phyloP scores from a whole-genome alignment of 2,888 invertebrate species.

The Nymphalis polychloros region DNA sequence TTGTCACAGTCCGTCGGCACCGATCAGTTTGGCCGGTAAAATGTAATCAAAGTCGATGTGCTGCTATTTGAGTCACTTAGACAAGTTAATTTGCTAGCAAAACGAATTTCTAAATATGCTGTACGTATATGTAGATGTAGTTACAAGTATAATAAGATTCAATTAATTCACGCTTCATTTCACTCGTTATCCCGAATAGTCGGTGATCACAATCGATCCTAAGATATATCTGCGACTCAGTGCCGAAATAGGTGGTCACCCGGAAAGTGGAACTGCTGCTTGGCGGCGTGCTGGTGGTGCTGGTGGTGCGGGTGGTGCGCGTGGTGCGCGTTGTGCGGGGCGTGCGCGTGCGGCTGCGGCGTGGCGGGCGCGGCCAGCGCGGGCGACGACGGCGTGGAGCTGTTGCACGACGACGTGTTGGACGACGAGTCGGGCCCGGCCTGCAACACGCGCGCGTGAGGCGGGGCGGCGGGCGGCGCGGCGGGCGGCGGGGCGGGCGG shows the following conservation, averaged over 20 bases:
- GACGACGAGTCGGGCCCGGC: constrained; percentile 92
- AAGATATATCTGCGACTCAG: no score
- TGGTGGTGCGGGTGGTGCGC: constrained; percentile 24
- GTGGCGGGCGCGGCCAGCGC: constrained; percentile 84
- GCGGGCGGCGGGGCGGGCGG: not conserved
- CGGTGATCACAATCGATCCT: no score
- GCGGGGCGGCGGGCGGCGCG: not conserved
- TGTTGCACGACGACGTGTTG: constrained; percentile 97
- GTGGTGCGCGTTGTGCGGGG: constrained; percentile 56
- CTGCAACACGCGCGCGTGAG: constrained; percentile 52
- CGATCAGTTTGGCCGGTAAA: no score
- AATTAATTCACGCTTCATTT: no score
- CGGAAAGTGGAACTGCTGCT: constrained; percentile 90
- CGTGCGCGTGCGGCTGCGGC: constrained; percentile 83
- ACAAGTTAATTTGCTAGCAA: no score
- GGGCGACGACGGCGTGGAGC: constrained; percentile 97
- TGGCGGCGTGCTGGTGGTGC: constrained; percentile 57
- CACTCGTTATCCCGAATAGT: no score
- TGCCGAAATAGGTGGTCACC: constrained; percentile 66
- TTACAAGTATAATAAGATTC: no score
- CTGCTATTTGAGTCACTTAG: no score
- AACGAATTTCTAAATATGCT: no score
- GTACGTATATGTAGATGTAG: no score
- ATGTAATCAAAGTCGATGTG: no score
- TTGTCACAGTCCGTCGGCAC: no score